Evolutionary conservation across 2,888 invertebrate genomes (phyloP).

Genomic region (Ctena decussata): DNA sequence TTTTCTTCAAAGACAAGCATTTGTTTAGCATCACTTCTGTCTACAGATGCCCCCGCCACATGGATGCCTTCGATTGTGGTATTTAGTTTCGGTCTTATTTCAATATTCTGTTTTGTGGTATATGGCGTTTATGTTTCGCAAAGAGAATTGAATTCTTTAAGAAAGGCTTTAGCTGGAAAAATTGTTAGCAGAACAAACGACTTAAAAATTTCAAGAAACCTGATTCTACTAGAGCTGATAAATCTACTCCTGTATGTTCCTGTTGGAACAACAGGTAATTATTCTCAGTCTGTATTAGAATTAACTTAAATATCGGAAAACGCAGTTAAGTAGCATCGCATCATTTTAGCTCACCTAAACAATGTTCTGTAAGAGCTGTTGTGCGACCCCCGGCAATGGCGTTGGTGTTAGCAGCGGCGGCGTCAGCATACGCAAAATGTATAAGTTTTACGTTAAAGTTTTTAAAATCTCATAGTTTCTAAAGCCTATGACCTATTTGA

Average conservation of each 20-base stretch:
- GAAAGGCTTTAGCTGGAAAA: background rate
- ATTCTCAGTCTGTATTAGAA: no score
- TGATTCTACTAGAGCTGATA: conserved; percentile 78
- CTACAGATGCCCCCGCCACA: conserved; percentile 48
- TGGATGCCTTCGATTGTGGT: conserved; percentile 84
- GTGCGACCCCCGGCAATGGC: no score
- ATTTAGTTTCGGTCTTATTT: conserved; percentile 82
- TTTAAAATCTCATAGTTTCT: no score
- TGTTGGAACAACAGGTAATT: conserved; percentile 48
- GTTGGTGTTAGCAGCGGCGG: no score
- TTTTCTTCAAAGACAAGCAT: conserved; percentile 82
- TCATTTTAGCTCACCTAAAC: no score
- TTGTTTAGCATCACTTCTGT: conserved; percentile 84
- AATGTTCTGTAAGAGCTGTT: no score
- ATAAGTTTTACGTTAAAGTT: no score
- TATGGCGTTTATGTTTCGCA: conserved; percentile 79
- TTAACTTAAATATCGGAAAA: no score
- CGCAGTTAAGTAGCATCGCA: no score
- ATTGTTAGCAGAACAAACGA: conserved; percentile 40
- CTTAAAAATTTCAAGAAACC: conserved; percentile 76
- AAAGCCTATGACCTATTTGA: no score
- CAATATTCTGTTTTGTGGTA: conserved; percentile 79
- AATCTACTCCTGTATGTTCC: conserved; percentile 83
- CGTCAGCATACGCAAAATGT: no score
- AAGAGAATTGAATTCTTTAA: conserved; percentile 67